phyloP scores from a whole-genome alignment of 2,797 vertebrate species.

The Crenuchus spilurus region DNA sequence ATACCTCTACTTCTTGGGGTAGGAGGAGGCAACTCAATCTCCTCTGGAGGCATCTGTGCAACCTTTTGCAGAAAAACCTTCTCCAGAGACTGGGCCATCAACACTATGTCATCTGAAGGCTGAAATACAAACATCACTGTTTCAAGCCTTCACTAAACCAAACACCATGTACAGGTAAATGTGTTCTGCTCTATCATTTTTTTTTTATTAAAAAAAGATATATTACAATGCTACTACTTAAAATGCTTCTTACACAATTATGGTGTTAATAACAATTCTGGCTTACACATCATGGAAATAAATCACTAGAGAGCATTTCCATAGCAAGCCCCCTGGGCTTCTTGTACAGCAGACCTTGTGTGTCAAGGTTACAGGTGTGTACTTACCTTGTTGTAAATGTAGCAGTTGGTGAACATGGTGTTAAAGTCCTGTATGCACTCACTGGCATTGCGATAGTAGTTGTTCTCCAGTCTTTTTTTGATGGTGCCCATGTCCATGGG shows the following conservation, averaged over 20 bases:
- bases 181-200: no score
- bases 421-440: slow-evolving; percentile 97
- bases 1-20: slow-evolving; percentile 83
- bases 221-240: background rate
- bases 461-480: slow-evolving; percentile 89
- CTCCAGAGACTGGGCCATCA: slow-evolving; percentile 95
- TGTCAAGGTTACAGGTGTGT: background rate
- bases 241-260: background rate
- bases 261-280: background rate
- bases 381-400: slow-evolving; percentile 94
- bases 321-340: background rate
- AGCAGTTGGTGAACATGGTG: slow-evolving; percentile 98
- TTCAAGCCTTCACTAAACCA: background rate
- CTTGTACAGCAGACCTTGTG: background rate
- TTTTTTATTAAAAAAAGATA: background rate
- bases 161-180: no score
- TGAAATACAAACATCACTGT: slow-evolving; percentile 50
- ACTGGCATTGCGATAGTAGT: slow-evolving; percentile 87
- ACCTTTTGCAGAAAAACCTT: slow-evolving; percentile 95
- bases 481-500: slow-evolving; percentile 98
- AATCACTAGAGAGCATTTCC: background rate
- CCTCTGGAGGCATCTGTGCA: slow-evolving; percentile 91
- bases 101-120: slow-evolving; percentile 92
- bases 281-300: background rate
- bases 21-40: slow-evolving; percentile 85